phyloP scores from a whole-genome alignment of 2,888 invertebrate species.

The Napeogenes sylphis region DNA sequence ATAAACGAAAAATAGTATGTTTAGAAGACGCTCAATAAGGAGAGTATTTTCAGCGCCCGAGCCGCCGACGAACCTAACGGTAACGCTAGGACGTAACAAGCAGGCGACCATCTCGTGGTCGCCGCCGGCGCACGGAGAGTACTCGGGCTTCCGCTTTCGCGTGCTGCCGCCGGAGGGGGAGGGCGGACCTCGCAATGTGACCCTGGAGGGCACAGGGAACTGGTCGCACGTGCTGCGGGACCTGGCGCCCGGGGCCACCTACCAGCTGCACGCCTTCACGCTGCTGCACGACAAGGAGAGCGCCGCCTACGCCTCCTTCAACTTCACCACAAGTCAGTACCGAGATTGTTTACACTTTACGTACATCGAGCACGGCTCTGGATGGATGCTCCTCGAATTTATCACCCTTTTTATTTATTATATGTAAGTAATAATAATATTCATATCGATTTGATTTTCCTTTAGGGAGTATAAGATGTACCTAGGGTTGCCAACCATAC shows the following conservation, averaged over 20 bases:
- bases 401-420: too few species aligned
- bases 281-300: constrained; percentile 94
- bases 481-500: too few species aligned
- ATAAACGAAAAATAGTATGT: not conserved
- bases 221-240: constrained; percentile 87
- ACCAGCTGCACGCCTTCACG: constrained; percentile 94
- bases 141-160: constrained; percentile 86
- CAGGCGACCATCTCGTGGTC: constrained; percentile 91
- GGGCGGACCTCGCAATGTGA: constrained; percentile 79
- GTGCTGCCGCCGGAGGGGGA: constrained; percentile 79
- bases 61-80: constrained; percentile 92
- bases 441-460: too few species aligned
- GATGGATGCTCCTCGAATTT: too few species aligned
- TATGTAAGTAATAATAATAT: too few species aligned
- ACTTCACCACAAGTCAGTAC: constrained; percentile 93
- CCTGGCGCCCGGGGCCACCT: constrained; percentile 92
- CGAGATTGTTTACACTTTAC: not conserved
- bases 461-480: too few species aligned
- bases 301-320: constrained; percentile 91
- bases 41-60: constrained; percentile 83
- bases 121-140: constrained; percentile 90
- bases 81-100: constrained; percentile 89
- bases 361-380: too few species aligned
- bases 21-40: too few species aligned
- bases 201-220: constrained; percentile 79